phyloP scores from a whole-genome alignment of 2,113 vertebrate species.

The Nothobranchius kuhntae region DNA sequence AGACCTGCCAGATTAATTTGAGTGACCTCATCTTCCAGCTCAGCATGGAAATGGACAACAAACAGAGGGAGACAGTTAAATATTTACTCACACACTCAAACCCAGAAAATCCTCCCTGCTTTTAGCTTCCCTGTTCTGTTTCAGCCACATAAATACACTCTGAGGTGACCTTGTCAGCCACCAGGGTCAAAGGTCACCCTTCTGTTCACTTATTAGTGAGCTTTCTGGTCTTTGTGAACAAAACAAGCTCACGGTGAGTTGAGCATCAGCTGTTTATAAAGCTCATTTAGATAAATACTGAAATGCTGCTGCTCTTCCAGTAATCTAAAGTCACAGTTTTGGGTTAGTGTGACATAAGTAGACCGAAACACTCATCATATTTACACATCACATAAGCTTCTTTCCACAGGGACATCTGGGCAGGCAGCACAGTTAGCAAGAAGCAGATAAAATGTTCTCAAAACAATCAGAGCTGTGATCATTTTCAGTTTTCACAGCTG shows the following conservation, averaged over 20 bases:
- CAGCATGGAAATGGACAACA: background rate
- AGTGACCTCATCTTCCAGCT: conserved; percentile 19
- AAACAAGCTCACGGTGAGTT: conserved; percentile 9
- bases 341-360: conserved; percentile 13
- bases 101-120: conserved; percentile 7
- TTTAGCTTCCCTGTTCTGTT: conserved; percentile 1
- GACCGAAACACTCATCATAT: background rate
- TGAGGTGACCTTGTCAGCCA: conserved; percentile 43
- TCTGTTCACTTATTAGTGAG: conserved; percentile 39
- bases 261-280: too few relatives aligned
- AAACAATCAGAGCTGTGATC: conserved; percentile 46
- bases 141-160: conserved; percentile 17
- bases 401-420: conserved; percentile 20
- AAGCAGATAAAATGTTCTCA: conserved; percentile 54
- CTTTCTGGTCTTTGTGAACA: conserved; percentile 38
- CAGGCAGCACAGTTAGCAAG: conserved; percentile 15
- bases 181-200: conserved; percentile 38
- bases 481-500: conserved; percentile 27
- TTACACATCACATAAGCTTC: conserved; percentile 13
- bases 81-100: conserved; percentile 26
- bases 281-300: background rate
- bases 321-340: conserved; percentile 3
- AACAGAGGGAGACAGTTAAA: conserved; percentile 17
- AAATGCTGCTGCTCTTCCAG: background rate
- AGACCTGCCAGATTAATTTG: conserved; percentile 21